Percentiles rank a stretch among this genome's conserved stretches.
These are phyloP conservation scores for Martes flavigula DNA, from an alignment of 2,797 vertebrate genomes.

Conservation along the genomic window DNA sequence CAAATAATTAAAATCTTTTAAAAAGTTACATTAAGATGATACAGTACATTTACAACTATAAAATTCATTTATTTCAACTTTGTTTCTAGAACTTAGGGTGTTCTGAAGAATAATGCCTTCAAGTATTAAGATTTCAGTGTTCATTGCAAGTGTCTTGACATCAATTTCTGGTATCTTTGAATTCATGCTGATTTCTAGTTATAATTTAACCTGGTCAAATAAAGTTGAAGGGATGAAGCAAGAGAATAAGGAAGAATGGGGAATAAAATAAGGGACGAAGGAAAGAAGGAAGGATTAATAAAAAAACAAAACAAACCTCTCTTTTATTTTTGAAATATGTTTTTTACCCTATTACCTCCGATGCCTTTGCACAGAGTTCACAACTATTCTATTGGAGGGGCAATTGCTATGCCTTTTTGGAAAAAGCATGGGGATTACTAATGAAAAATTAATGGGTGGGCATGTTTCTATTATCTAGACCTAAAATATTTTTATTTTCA, in stretches of 20 bases:
- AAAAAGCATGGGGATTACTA: background rate
- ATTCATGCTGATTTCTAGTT: background rate
- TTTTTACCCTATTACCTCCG: background rate
- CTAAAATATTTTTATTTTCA: background rate
- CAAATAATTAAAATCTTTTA: too few species aligned
- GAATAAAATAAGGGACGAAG: background rate
- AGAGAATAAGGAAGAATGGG: background rate
- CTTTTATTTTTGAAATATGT: background rate
- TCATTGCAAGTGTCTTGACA: background rate
- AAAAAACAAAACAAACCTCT: background rate
- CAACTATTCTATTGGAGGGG: background rate
- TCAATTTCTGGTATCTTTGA: background rate
- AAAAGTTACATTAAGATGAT: background rate
- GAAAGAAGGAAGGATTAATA: background rate
- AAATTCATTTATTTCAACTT: background rate
- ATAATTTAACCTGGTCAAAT: background rate
- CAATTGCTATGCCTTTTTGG: background rate
- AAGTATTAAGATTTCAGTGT: background rate
- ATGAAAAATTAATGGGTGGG: background rate
- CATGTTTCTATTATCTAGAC: background rate
- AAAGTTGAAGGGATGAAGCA: background rate
- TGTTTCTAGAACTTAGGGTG: background rate
- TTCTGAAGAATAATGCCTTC: background rate
- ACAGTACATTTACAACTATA: background rate
- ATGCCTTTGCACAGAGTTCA: background rate